Conservation (phyloP, 1,140 invertebrate genomes). For the Parapsyche elsis region DNA sequence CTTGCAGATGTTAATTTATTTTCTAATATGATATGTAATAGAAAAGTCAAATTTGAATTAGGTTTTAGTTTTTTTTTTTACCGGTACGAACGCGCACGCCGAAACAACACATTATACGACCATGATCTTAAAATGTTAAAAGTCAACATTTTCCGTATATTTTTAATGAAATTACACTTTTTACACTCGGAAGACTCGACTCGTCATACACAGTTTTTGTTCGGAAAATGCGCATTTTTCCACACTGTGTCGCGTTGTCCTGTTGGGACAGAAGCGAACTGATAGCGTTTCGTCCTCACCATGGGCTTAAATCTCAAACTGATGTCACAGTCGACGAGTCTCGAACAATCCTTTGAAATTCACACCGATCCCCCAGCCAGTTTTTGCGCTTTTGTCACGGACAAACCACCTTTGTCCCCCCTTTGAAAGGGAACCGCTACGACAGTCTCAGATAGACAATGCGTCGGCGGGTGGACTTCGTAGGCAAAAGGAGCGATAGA, state of each 20-base stretch:
- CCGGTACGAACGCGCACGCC: too few relatives aligned
- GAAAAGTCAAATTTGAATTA: too few relatives aligned
- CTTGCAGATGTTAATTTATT: too few relatives aligned
- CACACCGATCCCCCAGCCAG: slow-evolving; percentile 39
- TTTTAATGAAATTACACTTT: too few relatives aligned
- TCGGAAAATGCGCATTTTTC: background rate
- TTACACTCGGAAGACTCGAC: too few relatives aligned
- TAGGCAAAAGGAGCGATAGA: background rate
- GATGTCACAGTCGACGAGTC: slow-evolving; percentile 50
- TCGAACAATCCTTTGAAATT: slow-evolving; percentile 54
- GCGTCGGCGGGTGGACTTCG: background rate
- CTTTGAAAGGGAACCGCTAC: too few relatives aligned
- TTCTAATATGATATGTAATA: too few relatives aligned
- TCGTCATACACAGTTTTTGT: too few relatives aligned
- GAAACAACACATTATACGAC: too few relatives aligned
- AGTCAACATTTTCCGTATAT: too few relatives aligned
- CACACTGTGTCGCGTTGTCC: background rate
- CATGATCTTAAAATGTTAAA: too few relatives aligned
- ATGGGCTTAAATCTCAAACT: slow-evolving; percentile 37
- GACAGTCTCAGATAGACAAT: background rate
- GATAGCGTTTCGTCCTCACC: slow-evolving; percentile 8
- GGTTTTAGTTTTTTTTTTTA: too few relatives aligned
- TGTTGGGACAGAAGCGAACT: slow-evolving; percentile 33
- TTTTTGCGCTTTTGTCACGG: slow-evolving; percentile 43
- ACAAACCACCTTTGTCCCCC: slow-evolving; percentile 14